These are phyloP conservation scores for Aix galericulata DNA, from an alignment of 2,113 vertebrate genomes.

Conservation along the genomic window DNA sequence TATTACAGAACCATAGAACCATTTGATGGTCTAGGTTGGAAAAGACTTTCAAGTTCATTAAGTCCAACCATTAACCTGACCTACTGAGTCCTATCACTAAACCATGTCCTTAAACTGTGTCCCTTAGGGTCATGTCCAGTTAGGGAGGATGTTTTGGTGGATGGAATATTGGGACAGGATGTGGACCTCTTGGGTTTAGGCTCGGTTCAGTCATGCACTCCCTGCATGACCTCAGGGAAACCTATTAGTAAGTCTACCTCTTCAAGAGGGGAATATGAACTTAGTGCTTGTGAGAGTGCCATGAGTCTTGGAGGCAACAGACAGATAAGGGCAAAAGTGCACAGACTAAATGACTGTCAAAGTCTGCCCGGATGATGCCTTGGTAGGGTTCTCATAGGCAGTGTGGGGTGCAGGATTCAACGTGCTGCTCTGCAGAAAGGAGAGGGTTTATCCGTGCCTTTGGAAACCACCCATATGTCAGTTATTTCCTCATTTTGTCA, in stretches of 20 bases:
- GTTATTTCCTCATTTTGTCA: slow-evolving; percentile 47
- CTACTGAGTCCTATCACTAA: neutral
- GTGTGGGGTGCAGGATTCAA: accelerated
- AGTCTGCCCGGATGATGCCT: neutral
- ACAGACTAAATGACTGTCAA: neutral
- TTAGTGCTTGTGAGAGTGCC: neutral
- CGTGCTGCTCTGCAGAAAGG: neutral
- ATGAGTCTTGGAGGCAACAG: neutral
- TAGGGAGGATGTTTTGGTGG: neutral
- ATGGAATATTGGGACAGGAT: accelerated
- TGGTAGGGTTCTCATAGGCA: accelerated
- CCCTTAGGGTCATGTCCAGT: neutral
- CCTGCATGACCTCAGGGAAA: neutral
- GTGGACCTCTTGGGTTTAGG: neutral
- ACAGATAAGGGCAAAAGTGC: neutral
- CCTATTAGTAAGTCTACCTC: neutral
- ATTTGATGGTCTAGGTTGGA: neutral
- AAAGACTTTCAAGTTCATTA: neutral
- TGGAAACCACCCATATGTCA: neutral
- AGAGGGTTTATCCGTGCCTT: neutral
- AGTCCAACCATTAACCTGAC: neutral
- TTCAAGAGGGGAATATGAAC: neutral
- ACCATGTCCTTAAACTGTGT: neutral
- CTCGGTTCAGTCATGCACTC: accelerated
- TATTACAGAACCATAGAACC: neutral